These are phyloP conservation scores for Oligia fasciuncula DNA, from an alignment of 2,888 invertebrate species.

Conservation along the genomic window DNA sequence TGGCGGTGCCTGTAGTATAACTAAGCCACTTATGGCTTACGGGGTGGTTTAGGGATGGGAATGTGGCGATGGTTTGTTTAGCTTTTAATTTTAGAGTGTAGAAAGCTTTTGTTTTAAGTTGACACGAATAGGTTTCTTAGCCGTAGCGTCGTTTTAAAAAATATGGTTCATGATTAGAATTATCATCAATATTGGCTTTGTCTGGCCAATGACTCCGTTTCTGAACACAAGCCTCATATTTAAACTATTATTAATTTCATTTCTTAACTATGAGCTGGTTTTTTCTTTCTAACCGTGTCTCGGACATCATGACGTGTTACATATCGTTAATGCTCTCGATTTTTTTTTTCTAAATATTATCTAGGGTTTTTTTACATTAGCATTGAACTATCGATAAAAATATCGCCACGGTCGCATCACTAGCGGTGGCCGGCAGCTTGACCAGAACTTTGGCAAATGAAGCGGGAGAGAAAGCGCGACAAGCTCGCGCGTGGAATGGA, in stretches of 20 bases:
- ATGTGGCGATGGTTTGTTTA: conserved; percentile 17
- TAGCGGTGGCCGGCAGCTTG: conserved; percentile 75
- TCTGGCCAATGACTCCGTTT: background rate
- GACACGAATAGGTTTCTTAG: background rate
- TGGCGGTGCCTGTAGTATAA: conserved; percentile 84
- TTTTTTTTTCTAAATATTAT: background rate
- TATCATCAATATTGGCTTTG: background rate
- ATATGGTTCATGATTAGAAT: background rate
- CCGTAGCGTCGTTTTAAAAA: background rate
- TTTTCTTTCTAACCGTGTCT: background rate
- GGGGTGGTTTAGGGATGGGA: conserved; percentile 70
- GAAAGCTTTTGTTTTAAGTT: background rate
- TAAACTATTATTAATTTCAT: background rate
- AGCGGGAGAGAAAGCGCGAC: conserved; percentile 80
- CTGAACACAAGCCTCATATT: background rate
- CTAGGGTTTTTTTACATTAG: too few species aligned
- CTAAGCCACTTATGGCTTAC: conserved; percentile 87
- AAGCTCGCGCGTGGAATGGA: conserved; percentile 72
- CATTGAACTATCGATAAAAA: conserved; percentile 3
- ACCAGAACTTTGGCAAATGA: conserved; percentile 87
- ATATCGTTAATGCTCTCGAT: too few species aligned
- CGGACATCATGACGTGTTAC: background rate
- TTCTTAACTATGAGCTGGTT: too few species aligned
- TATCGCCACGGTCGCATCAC: conserved; percentile 59
- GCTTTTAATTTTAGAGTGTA: background rate